A percentile compares a stretch with the other conserved stretches of the same genome.
Evolutionary conservation across 2,113 vertebrate species (phyloP).

Genomic region (Pica pica): DNA sequence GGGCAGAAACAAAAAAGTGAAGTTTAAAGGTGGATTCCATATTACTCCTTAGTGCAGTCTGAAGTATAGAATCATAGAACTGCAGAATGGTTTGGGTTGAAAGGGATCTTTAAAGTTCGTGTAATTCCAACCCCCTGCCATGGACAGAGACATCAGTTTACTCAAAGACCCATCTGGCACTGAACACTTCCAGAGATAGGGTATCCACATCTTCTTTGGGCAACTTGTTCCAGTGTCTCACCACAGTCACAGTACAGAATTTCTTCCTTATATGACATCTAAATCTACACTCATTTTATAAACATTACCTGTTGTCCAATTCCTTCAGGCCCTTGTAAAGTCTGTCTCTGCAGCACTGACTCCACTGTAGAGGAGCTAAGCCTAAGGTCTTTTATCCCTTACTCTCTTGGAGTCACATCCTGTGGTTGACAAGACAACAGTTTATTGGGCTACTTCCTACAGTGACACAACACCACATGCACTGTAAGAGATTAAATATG

Average conservation of each 20-base stretch:
- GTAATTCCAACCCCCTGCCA: accelerated
- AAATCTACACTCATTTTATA: background rate
- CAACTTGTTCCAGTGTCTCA: background rate
- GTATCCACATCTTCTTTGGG: background rate
- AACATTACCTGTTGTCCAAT: background rate
- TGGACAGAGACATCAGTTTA: background rate
- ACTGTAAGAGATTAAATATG: background rate
- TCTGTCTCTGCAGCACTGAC: background rate
- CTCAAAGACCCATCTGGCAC: background rate
- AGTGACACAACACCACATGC: background rate
- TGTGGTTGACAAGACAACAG: background rate
- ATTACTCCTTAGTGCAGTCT: background rate
- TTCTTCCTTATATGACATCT: background rate
- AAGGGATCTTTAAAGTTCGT: background rate
- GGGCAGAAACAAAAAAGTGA: background rate
- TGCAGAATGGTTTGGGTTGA: background rate
- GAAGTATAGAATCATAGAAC: background rate
- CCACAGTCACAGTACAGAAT: background rate
- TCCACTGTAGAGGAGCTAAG: background rate
- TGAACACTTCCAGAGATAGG: background rate
- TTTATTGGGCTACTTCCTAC: background rate
- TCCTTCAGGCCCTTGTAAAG: background rate
- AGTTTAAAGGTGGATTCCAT: background rate
- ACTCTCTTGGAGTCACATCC: background rate
- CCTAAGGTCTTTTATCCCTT: background rate